Percentiles rank a stretch among this genome's conserved stretches.
Evolutionary conservation across 1,140 invertebrate species (phyloP).

Genomic region (Drosophila leontia): DNA sequence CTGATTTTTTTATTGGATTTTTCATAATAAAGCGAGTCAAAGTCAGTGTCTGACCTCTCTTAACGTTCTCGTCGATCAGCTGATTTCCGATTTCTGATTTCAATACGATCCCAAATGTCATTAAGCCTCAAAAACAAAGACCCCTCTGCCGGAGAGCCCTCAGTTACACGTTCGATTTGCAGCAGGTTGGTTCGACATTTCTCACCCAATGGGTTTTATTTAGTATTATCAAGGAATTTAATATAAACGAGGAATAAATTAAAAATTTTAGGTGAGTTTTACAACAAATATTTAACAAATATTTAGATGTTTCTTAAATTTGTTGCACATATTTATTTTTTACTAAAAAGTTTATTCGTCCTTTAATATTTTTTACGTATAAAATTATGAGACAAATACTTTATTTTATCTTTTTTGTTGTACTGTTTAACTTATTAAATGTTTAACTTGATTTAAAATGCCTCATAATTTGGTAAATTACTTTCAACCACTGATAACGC

Average conservation of each 20-base stretch:
- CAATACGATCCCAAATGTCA: conserved; percentile 20
- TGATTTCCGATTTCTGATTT: conserved; percentile 38
- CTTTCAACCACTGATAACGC: too few relatives aligned
- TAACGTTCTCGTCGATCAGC: conserved; percentile 47
- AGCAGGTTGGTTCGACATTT: conserved; percentile 32
- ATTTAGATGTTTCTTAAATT: neutral
- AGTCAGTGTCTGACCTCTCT: conserved; percentile 34
- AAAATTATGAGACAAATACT: too few relatives aligned
- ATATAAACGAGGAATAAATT: neutral
- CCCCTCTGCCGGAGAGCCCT: conserved; percentile 7
- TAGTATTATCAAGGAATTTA: too few relatives aligned
- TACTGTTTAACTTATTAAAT: too few relatives aligned
- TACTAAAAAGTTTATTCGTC: too few relatives aligned
- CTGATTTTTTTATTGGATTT: conserved; percentile 25
- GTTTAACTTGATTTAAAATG: too few relatives aligned
- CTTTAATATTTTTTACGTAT: too few relatives aligned
- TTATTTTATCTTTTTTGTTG: too few relatives aligned
- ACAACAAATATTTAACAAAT: too few relatives aligned
- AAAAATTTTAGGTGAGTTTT: neutral
- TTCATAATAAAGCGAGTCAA: conserved; percentile 8
- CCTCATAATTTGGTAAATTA: too few relatives aligned
- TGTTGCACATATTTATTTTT: too few relatives aligned
- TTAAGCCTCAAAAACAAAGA: conserved; percentile 24
- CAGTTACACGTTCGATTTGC: conserved; percentile 34
- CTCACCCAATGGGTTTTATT: neutral